A percentile compares a stretch with the other conserved stretches of the same genome.
Evolutionary conservation across 1,140 invertebrate species (phyloP).

Genomic region (Pogonognathellus flavescens): DNA sequence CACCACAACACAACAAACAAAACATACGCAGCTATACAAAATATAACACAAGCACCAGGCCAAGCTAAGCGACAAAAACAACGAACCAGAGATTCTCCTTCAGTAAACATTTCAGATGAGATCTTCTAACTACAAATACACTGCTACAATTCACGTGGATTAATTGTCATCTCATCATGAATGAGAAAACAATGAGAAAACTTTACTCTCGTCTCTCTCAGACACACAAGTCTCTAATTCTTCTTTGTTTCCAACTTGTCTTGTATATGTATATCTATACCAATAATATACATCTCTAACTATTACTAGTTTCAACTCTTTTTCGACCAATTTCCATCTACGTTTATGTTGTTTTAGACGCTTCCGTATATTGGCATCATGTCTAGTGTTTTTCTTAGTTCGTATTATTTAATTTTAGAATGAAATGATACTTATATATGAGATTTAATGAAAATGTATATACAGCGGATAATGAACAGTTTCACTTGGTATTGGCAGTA

Average conservation of each 20-base stretch:
- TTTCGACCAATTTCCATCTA: neutral
- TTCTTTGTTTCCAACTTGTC: neutral
- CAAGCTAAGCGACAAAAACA: too few species aligned
- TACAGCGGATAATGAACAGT: too few species aligned
- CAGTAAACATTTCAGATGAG: neutral
- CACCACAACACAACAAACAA: constrained; percentile 7
- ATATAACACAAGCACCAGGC: neutral
- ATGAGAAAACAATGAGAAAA: constrained; percentile 47
- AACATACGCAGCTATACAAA: neutral
- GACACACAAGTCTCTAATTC: neutral
- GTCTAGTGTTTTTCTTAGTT: too few species aligned
- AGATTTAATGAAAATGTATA: too few species aligned
- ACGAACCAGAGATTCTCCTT: neutral
- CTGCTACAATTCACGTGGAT: constrained; percentile 21
- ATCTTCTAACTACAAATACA: neutral
- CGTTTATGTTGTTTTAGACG: neutral
- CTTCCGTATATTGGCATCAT: too few species aligned
- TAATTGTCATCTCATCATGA: constrained; percentile 33
- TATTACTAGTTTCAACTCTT: neutral
- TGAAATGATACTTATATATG: neutral
- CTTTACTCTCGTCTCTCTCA: neutral
- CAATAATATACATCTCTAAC: too few species aligned
- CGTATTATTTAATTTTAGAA: neutral
- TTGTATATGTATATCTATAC: neutral
- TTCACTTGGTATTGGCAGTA: too few species aligned